Evolutionary conservation across 2,113 vertebrate species (phyloP).

Genomic region (Tetraodon nigroviridis): DNA sequence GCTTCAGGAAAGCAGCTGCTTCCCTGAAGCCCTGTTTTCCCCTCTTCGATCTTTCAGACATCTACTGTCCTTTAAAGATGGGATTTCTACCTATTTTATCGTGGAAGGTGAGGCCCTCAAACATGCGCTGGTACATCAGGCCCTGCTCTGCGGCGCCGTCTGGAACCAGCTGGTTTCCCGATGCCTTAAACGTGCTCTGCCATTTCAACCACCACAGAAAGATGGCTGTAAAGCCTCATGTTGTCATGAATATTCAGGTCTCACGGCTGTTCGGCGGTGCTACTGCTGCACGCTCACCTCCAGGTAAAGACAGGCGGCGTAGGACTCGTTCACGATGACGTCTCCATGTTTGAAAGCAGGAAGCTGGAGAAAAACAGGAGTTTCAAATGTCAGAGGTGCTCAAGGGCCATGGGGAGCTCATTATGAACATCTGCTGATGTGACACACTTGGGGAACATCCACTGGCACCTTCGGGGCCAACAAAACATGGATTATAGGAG

Average conservation of each 20-base stretch:
- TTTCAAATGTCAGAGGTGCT: neutral
- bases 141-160: slow-evolving; percentile 60
- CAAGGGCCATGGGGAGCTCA: slow-evolving; percentile 1
- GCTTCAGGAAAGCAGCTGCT: neutral
- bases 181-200: slow-evolving; percentile 69
- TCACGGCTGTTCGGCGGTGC: neutral
- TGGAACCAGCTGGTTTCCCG: slow-evolving; percentile 70
- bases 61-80: too few relatives aligned
- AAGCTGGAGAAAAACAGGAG: slow-evolving; percentile 48
- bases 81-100: slow-evolving; percentile 65
- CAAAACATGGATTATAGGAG: too few relatives aligned
- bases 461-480: too few relatives aligned
- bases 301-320: slow-evolving; percentile 72
- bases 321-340: slow-evolving; percentile 70
- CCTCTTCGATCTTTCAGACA: too few relatives aligned
- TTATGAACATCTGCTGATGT: neutral
- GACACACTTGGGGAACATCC: too few relatives aligned
- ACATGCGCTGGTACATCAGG: slow-evolving; percentile 69
- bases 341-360: slow-evolving; percentile 71
- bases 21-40: too few relatives aligned
- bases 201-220: neutral
- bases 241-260: neutral
- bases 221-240: neutral
- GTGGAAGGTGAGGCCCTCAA: slow-evolving; percentile 65
- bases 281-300: slow-evolving; percentile 58